Conservation (phyloP, 2,888 invertebrate genomes). For the Phorcus lineatus region DNA sequence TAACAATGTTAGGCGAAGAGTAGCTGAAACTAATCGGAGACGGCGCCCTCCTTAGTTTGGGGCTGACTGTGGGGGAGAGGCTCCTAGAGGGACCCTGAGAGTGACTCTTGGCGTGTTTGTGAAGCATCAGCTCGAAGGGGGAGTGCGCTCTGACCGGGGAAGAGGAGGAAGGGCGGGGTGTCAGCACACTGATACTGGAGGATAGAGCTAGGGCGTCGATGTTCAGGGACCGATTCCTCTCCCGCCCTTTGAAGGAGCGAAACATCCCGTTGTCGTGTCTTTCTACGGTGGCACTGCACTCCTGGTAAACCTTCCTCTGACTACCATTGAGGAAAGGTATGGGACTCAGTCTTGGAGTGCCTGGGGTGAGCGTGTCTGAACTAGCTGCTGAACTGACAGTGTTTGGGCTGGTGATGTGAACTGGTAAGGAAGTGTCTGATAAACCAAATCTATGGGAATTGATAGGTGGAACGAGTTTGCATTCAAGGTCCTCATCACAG, state of each 20-base stretch:
- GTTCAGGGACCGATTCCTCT: conserved; percentile 41
- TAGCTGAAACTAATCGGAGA: conserved; percentile 74
- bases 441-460: conserved; percentile 48
- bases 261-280: conserved; percentile 59
- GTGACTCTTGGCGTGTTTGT: neutral
- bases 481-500: conserved; percentile 51
- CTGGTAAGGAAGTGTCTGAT: conserved; percentile 58
- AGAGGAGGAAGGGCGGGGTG: conserved; percentile 51
- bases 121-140: neutral
- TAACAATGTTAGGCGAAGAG: conserved; percentile 73
- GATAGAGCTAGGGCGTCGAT: conserved; percentile 67
- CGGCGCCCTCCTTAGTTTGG: conserved; percentile 69
- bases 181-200: conserved; percentile 65
- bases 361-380: conserved; percentile 72
- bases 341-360: conserved; percentile 68
- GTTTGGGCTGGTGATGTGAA: conserved; percentile 39
- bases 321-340: conserved; percentile 65
- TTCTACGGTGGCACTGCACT: conserved; percentile 37
- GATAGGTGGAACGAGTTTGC: conserved; percentile 48
- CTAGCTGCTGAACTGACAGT: conserved; percentile 65
- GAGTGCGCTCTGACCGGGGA: conserved; percentile 48
- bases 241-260: conserved; percentile 59
- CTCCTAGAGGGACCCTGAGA: conserved; percentile 46
- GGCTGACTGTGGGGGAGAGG: conserved; percentile 67
- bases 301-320: conserved; percentile 59